These are phyloP conservation scores for Neoseiulus cucumeris DNA, from an alignment of 1,140 invertebrate species.

Conservation along the genomic window DNA sequence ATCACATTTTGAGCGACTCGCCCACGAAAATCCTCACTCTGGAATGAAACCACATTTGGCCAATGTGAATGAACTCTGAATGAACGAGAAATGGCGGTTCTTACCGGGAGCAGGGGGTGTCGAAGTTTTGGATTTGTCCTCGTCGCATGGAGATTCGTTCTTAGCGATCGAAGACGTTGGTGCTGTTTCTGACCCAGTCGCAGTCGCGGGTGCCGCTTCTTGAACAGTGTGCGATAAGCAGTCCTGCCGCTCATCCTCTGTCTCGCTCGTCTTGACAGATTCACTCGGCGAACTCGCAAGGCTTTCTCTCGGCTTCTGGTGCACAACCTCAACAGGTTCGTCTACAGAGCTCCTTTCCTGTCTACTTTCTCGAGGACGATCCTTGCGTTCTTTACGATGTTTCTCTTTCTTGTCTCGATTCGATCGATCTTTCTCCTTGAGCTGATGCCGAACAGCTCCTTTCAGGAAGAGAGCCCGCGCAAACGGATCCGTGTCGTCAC, in stretches of 20 bases:
- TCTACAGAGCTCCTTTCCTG: conserved; percentile 10
- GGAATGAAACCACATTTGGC: too few relatives aligned
- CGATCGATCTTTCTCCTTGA: neutral
- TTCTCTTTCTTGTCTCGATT: conserved; percentile 1
- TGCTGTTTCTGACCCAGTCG: neutral
- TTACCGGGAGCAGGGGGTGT: too few relatives aligned
- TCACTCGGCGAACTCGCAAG: neutral
- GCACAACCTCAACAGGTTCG: conserved; percentile 10
- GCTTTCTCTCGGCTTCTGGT: neutral
- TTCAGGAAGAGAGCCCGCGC: neutral
- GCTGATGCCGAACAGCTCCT: neutral
- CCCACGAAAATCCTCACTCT: too few relatives aligned
- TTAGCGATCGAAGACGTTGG: neutral
- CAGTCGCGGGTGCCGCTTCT: too few relatives aligned
- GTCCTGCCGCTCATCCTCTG: neutral
- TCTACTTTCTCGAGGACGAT: neutral
- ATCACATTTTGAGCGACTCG: too few relatives aligned
- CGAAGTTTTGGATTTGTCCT: too few relatives aligned
- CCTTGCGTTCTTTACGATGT: neutral
- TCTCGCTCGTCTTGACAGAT: conserved; percentile 4
- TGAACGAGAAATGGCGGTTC: too few relatives aligned
- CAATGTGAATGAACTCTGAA: too few relatives aligned
- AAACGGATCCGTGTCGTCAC: neutral
- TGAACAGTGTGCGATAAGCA: too few relatives aligned
- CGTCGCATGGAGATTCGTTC: too few relatives aligned